phyloP scores from a whole-genome alignment of 2,797 vertebrate genomes.

The Characodon lateralis region DNA sequence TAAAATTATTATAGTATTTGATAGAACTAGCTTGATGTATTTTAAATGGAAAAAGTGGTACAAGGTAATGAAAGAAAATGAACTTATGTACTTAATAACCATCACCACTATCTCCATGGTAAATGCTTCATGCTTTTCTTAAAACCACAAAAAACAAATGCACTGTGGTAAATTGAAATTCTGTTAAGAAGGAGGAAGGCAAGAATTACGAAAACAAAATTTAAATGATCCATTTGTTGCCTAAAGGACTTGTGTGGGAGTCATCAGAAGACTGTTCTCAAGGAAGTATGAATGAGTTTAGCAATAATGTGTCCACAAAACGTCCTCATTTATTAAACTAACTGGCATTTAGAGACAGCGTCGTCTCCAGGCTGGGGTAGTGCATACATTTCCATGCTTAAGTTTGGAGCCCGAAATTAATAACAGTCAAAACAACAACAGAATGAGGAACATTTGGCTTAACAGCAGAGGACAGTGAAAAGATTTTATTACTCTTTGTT shows the following conservation, averaged over 20 bases:
- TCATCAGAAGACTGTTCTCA: conserved; percentile 39
- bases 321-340: conserved; percentile 56
- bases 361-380: conserved; percentile 37
- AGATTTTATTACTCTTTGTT: not conserved
- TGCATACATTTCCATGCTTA: conserved; percentile 14
- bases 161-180: not conserved
- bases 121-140: not conserved
- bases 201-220: not conserved
- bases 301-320: conserved; percentile 40
- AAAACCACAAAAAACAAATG: not conserved
- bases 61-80: no score
- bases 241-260: conserved; percentile 34
- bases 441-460: not conserved
- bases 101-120: no score
- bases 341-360: conserved; percentile 34
- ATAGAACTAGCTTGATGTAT: no score
- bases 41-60: no score
- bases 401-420: conserved; percentile 13
- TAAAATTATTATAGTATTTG: no score
- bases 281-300: conserved; percentile 51
- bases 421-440: conserved; percentile 24
- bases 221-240: conserved; percentile 22
- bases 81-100: no score
- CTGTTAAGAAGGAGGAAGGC: not conserved
- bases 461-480: not conserved